A percentile compares a stretch with the other conserved stretches of the same genome.
Evolutionary conservation across 2,888 invertebrate genomes (phyloP).

Genomic region (Sesia apiformis): DNA sequence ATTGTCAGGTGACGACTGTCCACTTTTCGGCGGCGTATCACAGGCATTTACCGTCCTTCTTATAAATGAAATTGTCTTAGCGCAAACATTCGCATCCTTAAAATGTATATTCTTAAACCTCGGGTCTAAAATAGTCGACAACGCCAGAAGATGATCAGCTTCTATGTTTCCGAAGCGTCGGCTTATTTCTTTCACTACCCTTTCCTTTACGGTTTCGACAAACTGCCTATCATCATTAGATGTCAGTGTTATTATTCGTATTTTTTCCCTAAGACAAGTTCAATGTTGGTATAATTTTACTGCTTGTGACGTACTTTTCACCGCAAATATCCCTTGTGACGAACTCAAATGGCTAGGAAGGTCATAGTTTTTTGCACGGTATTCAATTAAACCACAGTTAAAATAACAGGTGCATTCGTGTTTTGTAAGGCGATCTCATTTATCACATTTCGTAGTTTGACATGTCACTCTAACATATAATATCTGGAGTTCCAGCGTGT

Average conservation of each 20-base stretch:
- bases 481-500: too few relatives aligned
- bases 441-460: too few relatives aligned
- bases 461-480: too few relatives aligned
- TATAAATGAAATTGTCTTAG: constrained; percentile 11
- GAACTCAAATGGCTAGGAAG: too few relatives aligned
- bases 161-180: constrained; percentile 14
- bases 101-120: constrained; percentile 14
- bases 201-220: background rate
- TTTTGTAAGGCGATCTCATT: too few relatives aligned
- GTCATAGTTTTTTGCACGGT: too few relatives aligned
- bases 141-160: constrained; percentile 11
- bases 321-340: constrained; percentile 18
- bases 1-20: background rate
- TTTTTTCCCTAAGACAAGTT: constrained; percentile 11
- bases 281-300: constrained; percentile 17
- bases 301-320: constrained; percentile 15
- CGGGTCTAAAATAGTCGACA: constrained; percentile 11
- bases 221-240: background rate
- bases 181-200: constrained; percentile 7
- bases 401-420: too few relatives aligned
- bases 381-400: too few relatives aligned
- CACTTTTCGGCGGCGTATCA: constrained; percentile 5
- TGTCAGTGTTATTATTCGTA: constrained; percentile 2
- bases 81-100: constrained; percentile 11
- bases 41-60: constrained; percentile 9